Conservation (phyloP, 2,888 invertebrate genomes). For the Adelphocoris suturalis region DNA sequence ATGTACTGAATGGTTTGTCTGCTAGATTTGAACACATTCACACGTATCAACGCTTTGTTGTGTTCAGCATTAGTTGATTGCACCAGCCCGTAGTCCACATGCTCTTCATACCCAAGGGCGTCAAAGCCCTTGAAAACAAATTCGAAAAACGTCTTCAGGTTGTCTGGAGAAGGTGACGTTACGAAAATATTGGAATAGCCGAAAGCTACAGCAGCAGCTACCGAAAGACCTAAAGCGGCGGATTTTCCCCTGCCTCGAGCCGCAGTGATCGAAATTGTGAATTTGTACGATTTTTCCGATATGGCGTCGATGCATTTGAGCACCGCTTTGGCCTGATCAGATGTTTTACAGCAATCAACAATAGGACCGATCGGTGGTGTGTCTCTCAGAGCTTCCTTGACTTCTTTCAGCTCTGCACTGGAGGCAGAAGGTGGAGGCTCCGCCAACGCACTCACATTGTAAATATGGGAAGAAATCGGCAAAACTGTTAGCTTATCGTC, state of each 20-base stretch:
- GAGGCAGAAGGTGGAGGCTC: slow-evolving; percentile 50
- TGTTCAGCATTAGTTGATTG: slow-evolving; percentile 97
- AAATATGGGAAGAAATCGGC: slow-evolving; percentile 93
- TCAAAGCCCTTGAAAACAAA: slow-evolving; percentile 98
- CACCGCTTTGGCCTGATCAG: slow-evolving; percentile 93
- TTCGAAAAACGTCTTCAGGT: slow-evolving; percentile 97
- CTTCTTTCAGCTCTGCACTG: slow-evolving; percentile 55
- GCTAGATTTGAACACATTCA: slow-evolving; percentile 93
- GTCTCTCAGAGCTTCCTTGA: slow-evolving; percentile 89
- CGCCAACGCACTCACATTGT: slow-evolving; percentile 79
- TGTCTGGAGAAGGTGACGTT: slow-evolving; percentile 98
- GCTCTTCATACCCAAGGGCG: slow-evolving; percentile 95
- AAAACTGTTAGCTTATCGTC: slow-evolving; percentile 95
- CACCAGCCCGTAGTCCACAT: slow-evolving; percentile 95
- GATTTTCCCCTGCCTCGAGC: slow-evolving; percentile 99
- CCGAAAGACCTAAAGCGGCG: slow-evolving; percentile 95
- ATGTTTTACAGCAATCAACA: slow-evolving; percentile 92
- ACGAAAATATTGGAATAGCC: slow-evolving; percentile 97
- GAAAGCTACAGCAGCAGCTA: slow-evolving; percentile 91
- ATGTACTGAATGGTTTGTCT: slow-evolving; percentile 98
- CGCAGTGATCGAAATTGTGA: slow-evolving; percentile 96
- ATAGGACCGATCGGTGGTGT: slow-evolving; percentile 95
- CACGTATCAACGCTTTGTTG: slow-evolving; percentile 95
- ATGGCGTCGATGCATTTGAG: slow-evolving; percentile 96
- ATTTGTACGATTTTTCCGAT: slow-evolving; percentile 92